These are phyloP conservation scores for Marcusenius ussheri DNA, from an alignment of 2,113 vertebrate species.

Conservation along the genomic window DNA sequence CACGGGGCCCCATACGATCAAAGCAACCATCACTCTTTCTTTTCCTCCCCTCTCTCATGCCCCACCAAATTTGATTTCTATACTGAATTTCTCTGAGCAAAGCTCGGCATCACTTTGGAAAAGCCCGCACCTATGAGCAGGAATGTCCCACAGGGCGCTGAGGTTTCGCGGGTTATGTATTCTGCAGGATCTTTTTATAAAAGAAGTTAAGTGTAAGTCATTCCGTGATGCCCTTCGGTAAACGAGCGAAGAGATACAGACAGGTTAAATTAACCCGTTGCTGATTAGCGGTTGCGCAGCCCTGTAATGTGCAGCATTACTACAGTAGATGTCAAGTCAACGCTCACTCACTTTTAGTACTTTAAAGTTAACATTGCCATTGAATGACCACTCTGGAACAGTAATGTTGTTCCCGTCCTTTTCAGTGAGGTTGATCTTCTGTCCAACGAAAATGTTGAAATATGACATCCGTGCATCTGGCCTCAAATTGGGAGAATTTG, in stretches of 20 bases:
- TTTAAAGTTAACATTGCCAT: not conserved
- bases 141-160: constrained; percentile 20
- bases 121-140: constrained; percentile 42
- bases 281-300: constrained; percentile 2
- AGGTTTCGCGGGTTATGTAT: not conserved
- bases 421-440: not conserved
- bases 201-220: not conserved
- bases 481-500: not conserved
- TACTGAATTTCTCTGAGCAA: constrained; percentile 53
- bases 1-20: constrained; percentile 50
- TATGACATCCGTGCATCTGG: not conserved
- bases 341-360: constrained; percentile 9
- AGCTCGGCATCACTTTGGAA: constrained; percentile 47
- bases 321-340: constrained; percentile 21
- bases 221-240: not conserved
- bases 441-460: not conserved
- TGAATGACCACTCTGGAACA: not conserved
- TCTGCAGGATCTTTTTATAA: not conserved
- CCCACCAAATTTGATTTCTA: constrained; percentile 47
- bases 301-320: constrained; percentile 24
- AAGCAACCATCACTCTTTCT: constrained; percentile 55
- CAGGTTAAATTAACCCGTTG: constrained; percentile 11
- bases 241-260: not conserved
- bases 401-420: not conserved
- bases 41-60: constrained; percentile 33